Conservation (phyloP, 2,888 invertebrate genomes). For the Pollenia amentaria region DNA sequence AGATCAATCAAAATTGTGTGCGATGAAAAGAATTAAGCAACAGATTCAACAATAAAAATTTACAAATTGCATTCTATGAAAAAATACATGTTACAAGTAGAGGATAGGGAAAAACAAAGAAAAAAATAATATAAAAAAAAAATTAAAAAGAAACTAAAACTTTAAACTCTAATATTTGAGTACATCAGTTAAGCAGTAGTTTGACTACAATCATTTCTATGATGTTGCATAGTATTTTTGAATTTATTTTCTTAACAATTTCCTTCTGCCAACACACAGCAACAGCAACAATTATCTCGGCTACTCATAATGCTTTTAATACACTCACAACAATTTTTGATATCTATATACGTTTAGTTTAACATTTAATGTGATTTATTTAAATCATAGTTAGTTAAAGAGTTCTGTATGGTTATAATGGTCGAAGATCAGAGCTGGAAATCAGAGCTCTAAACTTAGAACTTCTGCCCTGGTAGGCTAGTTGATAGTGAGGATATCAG, state of each 20-base stretch:
- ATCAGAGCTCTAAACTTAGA: no score
- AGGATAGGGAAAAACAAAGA: not conserved
- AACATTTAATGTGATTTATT: no score
- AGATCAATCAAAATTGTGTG: conserved; percentile 45
- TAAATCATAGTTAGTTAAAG: no score
- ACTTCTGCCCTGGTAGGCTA: no score
- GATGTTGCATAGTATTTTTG: conserved; percentile 41
- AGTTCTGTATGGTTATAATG: no score
- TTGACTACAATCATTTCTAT: conserved; percentile 70
- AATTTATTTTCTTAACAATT: conserved; percentile 51
- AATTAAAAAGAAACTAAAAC: conserved; percentile 15
- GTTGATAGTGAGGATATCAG: no score
- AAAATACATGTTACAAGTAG: not conserved
- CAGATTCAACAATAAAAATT: conserved; percentile 6
- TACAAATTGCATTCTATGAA: conserved; percentile 28
- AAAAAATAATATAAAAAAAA: conserved; percentile 11
- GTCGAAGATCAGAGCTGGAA: no score
- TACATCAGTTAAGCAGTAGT: conserved; percentile 59
- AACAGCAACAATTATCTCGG: conserved; percentile 10
- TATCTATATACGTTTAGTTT: no score
- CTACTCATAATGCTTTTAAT: conserved; percentile 3
- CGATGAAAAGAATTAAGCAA: conserved; percentile 55
- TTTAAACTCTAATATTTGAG: conserved; percentile 30
- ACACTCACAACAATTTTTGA: no score
- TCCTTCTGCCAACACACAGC: conserved; percentile 32